phyloP scores from a whole-genome alignment of 2,113 vertebrate species.

The Calidris pygmaea region DNA sequence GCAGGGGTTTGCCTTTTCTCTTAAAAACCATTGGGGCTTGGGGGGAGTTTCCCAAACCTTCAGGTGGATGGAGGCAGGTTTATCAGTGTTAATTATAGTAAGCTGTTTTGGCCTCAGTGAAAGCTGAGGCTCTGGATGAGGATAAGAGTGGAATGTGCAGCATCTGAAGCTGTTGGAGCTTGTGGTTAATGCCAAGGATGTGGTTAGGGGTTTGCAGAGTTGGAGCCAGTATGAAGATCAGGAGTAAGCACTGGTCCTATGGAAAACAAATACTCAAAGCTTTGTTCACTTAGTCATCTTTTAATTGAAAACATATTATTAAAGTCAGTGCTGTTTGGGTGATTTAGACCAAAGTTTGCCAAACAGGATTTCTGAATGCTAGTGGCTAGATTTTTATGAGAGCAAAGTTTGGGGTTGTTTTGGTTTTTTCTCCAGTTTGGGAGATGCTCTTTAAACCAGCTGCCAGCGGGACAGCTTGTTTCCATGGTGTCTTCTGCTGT shows the following conservation, averaged over 20 bases:
- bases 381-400: neutral
- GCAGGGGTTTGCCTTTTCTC: neutral
- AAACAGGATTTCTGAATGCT: neutral
- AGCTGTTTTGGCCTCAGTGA: neutral
- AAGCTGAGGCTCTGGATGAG: neutral
- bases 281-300: neutral
- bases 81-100: neutral
- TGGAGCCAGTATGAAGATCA: neutral
- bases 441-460: neutral
- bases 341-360: neutral
- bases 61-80: neutral
- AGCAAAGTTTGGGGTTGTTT: neutral
- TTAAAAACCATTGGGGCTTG: neutral
- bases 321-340: neutral
- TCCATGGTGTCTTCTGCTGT: neutral
- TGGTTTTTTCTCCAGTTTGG: fast-evolving
- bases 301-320: neutral
- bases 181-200: fast-evolving
- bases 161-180: neutral
- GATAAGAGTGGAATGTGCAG: neutral
- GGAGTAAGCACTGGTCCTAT: neutral
- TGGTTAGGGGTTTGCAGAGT: neutral
- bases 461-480: neutral
- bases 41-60: neutral
- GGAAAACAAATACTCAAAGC: neutral